Evolutionary conservation across 2,888 invertebrate species (phyloP), one percentile per base, ranked within the genome.

Genomic region (Ditylenchus weischeri): DNA sequence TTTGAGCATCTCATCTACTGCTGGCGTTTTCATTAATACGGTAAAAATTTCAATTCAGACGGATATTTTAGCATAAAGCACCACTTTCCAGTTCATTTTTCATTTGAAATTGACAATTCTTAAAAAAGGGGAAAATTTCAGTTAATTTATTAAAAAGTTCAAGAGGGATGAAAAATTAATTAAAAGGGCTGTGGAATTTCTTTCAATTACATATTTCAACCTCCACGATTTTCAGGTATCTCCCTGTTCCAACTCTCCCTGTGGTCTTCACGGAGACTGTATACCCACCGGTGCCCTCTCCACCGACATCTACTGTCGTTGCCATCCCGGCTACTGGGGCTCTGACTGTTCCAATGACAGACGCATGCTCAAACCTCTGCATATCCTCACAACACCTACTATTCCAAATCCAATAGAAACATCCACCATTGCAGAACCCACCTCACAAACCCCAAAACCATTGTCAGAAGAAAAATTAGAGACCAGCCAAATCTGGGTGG

Each of bases 271-370:
- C 54, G 54, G 54, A 15, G 23, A 54, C 7, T 54, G 54, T 13
- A 54, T 54, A 10, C 54, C 54, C 21, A 54, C 29, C 8, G 54
- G 54, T n/a, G 10, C n/a, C n/a, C n/a, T 54, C 10, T 8, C 54
- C n/a, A 54, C 21, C 10, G 54, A 54, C 54, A 54, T 54, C 29
- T 54, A 54, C 54, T 54, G 54, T 29, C 54, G 29, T 11, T 54
- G 54, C 54, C 23, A 54, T 54, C 54, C 54, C 23, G 54, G 54
- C 21, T 54, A 15, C n/a, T 54, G 29, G 21, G 54, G 54, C 21
- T 54, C 54, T 15, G n/a, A 54, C 29, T 54, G 54, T n/a, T 11
- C 15, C 13, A 29, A 54, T 54, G 54, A 29, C 54, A 54, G 54
- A 21, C 10, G 54, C 10, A 15, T 23, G 8, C 11, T 38, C 43